These are phyloP conservation scores for Drosophila meridionalis DNA, from an alignment of 2,888 invertebrate genomes.

Conservation along the genomic window DNA sequence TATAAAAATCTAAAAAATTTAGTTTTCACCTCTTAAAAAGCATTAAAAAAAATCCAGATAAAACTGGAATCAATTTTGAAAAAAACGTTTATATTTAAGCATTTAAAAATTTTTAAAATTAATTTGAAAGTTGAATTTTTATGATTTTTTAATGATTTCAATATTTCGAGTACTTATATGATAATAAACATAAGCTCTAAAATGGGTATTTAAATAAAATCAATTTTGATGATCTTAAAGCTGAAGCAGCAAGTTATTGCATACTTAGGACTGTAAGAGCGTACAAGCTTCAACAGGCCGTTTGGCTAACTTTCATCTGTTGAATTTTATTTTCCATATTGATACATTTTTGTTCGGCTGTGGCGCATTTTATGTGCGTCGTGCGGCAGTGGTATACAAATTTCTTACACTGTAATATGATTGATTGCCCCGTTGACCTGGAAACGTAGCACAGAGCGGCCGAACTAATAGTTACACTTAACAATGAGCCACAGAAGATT, in stretches of 20 bases:
- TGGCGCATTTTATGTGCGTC: conserved; percentile 50
- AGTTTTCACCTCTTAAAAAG: not conserved
- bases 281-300: conserved; percentile 13
- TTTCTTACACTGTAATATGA: conserved; percentile 79
- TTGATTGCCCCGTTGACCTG: conserved; percentile 83
- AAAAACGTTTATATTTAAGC: not conserved
- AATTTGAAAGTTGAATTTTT: not conserved
- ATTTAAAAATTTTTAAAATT: not conserved
- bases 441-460: conserved; percentile 68
- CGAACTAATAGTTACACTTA: conserved; percentile 81
- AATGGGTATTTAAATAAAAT: not conserved
- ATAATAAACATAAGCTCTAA: not conserved
- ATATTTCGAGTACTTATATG: not conserved
- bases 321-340: conserved; percentile 41
- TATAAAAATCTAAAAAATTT: not conserved
- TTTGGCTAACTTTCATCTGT: not conserved
- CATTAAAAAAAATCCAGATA: not conserved
- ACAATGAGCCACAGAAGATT: conserved; percentile 67
- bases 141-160: not conserved
- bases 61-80: not conserved
- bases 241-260: not conserved
- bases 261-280: conserved; percentile 14
- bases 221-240: not conserved
- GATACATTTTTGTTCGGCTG: conserved; percentile 38
- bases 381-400: conserved; percentile 69